phyloP scores from a whole-genome alignment of 2,797 vertebrate genomes.

The Podarcis siculus region DNA sequence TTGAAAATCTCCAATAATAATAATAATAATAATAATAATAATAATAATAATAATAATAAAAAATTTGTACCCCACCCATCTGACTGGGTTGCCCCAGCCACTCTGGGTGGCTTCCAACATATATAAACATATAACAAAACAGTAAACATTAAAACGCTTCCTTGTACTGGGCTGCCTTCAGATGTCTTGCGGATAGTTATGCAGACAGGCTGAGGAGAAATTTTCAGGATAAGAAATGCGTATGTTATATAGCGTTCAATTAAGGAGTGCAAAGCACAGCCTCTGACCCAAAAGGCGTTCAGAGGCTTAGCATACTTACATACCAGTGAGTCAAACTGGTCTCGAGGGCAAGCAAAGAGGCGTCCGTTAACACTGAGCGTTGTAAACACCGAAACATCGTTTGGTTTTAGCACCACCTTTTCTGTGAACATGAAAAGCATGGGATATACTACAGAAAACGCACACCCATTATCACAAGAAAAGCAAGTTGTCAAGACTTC shows the following conservation, averaged over 20 bases:
- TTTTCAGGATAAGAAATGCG: constrained; percentile 22
- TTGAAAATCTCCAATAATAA: background rate
- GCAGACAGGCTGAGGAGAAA: background rate
- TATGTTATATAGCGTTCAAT: constrained; percentile 16
- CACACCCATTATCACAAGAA: constrained; percentile 47
- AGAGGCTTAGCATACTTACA: constrained; percentile 59
- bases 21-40: background rate
- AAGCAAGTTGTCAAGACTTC: constrained; percentile 55
- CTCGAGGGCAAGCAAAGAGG: constrained; percentile 91
- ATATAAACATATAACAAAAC: too few species aligned
- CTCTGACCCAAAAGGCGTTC: constrained; percentile 47
- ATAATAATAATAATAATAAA: background rate
- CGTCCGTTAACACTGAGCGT: constrained; percentile 93
- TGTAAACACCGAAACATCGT: constrained; percentile 95
- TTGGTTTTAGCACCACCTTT: constrained; percentile 92
- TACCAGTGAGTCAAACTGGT: constrained; percentile 95
- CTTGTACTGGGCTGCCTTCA: too few species aligned
- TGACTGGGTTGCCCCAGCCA: too few species aligned
- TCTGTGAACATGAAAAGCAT: constrained; percentile 83
- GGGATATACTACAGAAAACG: constrained; percentile 60
- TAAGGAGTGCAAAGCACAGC: constrained; percentile 42
- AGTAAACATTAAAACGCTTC: too few species aligned
- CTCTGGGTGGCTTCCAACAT: too few species aligned
- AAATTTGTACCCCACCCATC: too few species aligned
- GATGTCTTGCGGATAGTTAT: background rate